Evolutionary conservation across 2,888 invertebrate species (phyloP), one percentile per base, ranked within the genome.

Genomic region (Andrena hattorfiana): DNA sequence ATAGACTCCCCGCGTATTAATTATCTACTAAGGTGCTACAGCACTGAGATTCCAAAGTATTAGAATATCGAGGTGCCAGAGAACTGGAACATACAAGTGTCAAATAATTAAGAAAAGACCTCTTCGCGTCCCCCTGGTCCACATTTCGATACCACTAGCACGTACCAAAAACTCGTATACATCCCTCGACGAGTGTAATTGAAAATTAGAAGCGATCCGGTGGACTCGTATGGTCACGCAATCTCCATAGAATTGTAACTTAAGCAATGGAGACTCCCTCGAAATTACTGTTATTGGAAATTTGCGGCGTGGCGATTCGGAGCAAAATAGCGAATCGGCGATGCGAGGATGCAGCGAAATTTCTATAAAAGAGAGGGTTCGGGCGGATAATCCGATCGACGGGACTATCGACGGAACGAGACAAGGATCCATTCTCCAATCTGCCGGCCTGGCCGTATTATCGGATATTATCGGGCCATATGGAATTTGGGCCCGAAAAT

Each of bases 401-500:
- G 30, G 26, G 48, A 75, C 62, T 48, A 63, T 63, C 48, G 35
- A 62, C 28, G 54, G 35, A 59, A 54, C 30, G 63, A 67, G 71
- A 62, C 26, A 49, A 60, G 69, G 69, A 79, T 84, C 83, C 26
- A 42, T 67, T 66, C 54, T 51, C 67, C 79, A 68, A 71, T 81
- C 78, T 83, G 67, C 59, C 20, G 72, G 10, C 56, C 28, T 64
- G 68, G 68, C 78, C 84, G 88, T 89, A 92, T 92, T 92, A 93
- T 92, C 89, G 89, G 85, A 85, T 88, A 93, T 92, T 92, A 93
- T 92, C 92, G 92, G 90, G 85, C 92, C 93, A 93, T 93, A 93
- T 93, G 93, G 93, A 93, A 93, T 93, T 93, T 93, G 88, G 91
- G 91, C 83, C 90, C 88, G 85, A 91, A 92, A 92, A 92, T 92